These are phyloP conservation scores for Coptodon bakossiorum DNA, from an alignment of 2,113 vertebrate species.

Conservation along the genomic window DNA sequence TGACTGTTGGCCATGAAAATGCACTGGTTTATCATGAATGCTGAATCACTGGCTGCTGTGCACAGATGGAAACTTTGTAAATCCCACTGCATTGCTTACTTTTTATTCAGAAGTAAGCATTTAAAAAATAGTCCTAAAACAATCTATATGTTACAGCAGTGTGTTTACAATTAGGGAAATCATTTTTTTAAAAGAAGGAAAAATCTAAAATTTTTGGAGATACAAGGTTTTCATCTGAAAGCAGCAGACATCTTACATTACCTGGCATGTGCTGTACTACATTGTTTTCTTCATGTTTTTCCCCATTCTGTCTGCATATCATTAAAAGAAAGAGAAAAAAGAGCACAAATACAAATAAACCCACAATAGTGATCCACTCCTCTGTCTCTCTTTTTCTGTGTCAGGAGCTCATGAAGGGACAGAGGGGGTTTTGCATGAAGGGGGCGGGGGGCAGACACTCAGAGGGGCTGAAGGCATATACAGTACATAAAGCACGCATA, in stretches of 20 bases:
- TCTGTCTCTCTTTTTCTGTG: constrained; percentile 62
- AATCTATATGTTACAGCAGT: neutral
- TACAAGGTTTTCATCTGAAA: constrained; percentile 2
- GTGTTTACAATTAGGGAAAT: neutral
- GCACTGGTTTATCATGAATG: constrained; percentile 46
- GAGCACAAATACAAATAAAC: constrained; percentile 48
- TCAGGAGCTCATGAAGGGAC: constrained; percentile 43
- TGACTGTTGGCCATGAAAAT: constrained; percentile 60
- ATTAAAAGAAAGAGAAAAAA: constrained; percentile 3
- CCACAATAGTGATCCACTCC: constrained; percentile 37
- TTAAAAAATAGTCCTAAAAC: neutral
- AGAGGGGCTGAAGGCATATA: neutral
- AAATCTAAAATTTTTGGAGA: neutral
- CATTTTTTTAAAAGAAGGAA: neutral
- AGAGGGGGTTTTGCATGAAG: neutral
- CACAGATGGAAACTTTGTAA: constrained; percentile 1
- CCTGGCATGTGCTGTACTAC: constrained; percentile 38
- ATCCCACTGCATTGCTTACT: neutral
- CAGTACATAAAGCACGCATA: neutral
- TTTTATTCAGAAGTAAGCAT: neutral
- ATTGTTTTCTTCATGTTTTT: neutral
- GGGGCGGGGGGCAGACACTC: neutral
- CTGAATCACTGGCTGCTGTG: neutral
- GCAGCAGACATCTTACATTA: constrained; percentile 11
- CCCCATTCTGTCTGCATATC: constrained; percentile 23